phyloP scores from a whole-genome alignment of 2,888 invertebrate species.

The Phyllotreta striolata region DNA sequence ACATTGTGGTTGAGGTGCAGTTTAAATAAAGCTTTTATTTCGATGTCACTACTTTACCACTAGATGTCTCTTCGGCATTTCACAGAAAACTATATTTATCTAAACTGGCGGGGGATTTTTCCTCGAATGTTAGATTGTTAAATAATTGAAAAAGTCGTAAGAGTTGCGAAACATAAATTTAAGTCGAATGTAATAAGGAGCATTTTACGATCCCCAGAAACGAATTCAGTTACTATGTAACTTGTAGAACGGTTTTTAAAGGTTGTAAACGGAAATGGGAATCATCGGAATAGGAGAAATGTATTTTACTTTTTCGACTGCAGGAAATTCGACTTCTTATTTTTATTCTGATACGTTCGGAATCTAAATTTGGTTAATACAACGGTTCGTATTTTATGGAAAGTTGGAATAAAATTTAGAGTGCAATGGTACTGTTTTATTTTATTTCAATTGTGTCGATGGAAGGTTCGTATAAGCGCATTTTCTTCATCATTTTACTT shows the following conservation, averaged over 20 bases:
- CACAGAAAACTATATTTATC: too few relatives aligned
- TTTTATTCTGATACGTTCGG: neutral
- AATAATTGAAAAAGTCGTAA: constrained; percentile 2
- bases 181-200: constrained; percentile 5
- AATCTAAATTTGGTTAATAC: neutral
- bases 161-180: constrained; percentile 7
- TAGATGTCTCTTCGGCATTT: too few relatives aligned
- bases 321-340: neutral
- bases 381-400: too few relatives aligned
- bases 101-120: too few relatives aligned
- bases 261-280: constrained; percentile 13
- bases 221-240: constrained; percentile 9
- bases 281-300: constrained; percentile 7
- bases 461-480: too few relatives aligned
- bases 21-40: too few relatives aligned
- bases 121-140: neutral
- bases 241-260: constrained; percentile 10
- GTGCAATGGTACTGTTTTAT: too few relatives aligned
- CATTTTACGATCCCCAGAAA: constrained; percentile 1
- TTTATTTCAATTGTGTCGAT: too few relatives aligned
- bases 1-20: too few relatives aligned
- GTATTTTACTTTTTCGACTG: neutral
- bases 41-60: too few relatives aligned
- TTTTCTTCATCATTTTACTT: too few relatives aligned
- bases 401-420: too few relatives aligned